These are phyloP conservation scores for Subacronicta megacephala DNA, from an alignment of 2,888 invertebrate genomes.

Conservation along the genomic window DNA sequence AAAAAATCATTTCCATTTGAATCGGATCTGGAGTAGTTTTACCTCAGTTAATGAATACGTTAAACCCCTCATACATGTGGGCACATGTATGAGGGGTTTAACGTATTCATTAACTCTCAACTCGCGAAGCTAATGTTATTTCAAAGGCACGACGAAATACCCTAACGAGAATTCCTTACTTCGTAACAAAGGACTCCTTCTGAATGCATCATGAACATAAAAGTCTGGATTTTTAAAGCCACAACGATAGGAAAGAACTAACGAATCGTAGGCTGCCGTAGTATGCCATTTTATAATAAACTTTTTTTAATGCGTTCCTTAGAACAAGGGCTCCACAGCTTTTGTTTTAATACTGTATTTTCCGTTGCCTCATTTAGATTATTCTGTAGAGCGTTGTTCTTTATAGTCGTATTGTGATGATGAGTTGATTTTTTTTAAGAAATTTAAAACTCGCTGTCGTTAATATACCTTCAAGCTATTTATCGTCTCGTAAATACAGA, in stretches of 20 bases:
- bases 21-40: conserved; percentile 60
- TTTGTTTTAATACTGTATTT: conserved; percentile 71
- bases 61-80: conserved; percentile 64
- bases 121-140: conserved; percentile 79
- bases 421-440: conserved; percentile 2
- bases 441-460: conserved; percentile 4
- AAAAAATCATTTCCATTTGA: conserved; percentile 57
- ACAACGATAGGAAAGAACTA: conserved; percentile 70
- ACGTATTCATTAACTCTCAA: too few species aligned
- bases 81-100: too few species aligned
- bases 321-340: conserved; percentile 60
- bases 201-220: conserved; percentile 81
- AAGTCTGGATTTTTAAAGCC: conserved; percentile 74
- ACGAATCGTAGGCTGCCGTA: conserved; percentile 66
- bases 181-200: conserved; percentile 78
- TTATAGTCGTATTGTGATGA: conserved; percentile 33
- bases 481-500: conserved; percentile 2
- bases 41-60: conserved; percentile 67
- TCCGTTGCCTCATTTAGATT: conserved; percentile 65
- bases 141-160: conserved; percentile 79
- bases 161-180: conserved; percentile 84
- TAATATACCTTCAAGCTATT: background rate
- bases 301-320: conserved; percentile 64
- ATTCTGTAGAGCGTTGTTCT: conserved; percentile 59
- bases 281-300: conserved; percentile 70